Evolutionary conservation across 2,113 vertebrate genomes (phyloP).

Genomic region (Erpornis zantholeuca): DNA sequence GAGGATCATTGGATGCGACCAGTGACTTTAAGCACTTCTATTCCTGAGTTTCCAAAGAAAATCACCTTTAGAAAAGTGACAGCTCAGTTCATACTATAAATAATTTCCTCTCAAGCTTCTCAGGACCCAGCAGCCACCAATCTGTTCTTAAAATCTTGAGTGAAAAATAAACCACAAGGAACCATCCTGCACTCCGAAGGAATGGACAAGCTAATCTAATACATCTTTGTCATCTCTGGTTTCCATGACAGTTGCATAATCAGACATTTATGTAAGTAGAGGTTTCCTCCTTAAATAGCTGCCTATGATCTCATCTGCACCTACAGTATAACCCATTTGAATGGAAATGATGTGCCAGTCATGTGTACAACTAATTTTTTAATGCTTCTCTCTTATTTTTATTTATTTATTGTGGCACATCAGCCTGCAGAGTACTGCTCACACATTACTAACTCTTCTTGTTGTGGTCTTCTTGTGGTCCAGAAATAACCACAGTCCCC

Average conservation of each 20-base stretch:
- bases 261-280: constrained; percentile 60
- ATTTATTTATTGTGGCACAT: background rate
- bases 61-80: background rate
- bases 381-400: background rate
- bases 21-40: background rate
- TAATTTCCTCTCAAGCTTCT: background rate
- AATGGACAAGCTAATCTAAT: constrained; percentile 31
- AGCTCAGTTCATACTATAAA: background rate
- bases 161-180: constrained; percentile 15
- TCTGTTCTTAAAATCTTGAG: background rate
- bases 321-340: constrained; percentile 32
- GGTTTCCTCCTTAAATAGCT: constrained; percentile 65
- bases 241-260: constrained; percentile 68
- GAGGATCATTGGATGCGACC: fast-evolving
- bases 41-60: background rate
- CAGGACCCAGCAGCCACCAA: background rate
- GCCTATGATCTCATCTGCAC: constrained; percentile 47
- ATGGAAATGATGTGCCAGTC: constrained; percentile 17
- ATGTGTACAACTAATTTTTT: constrained; percentile 15
- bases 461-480: background rate
- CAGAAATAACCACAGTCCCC: background rate
- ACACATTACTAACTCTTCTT: background rate
- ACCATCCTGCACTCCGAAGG: background rate
- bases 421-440: background rate
- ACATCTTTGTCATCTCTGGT: constrained; percentile 49